phyloP scores from a whole-genome alignment of 2,113 vertebrate genomes.

The Dromaius novaehollandiae region DNA sequence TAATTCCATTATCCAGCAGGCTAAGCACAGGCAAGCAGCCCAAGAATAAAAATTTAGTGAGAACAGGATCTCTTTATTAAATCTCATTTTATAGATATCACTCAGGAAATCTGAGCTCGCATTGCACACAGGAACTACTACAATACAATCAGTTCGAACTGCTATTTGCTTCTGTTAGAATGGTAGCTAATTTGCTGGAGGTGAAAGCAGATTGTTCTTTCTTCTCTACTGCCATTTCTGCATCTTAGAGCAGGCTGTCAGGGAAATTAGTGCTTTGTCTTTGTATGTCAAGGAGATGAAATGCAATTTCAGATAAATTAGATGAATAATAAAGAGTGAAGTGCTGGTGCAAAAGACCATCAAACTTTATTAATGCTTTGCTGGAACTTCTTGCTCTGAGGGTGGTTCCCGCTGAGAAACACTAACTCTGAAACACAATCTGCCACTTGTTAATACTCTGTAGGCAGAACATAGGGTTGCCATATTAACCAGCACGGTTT shows the following conservation, averaged over 20 bases:
- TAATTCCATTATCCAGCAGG: neutral
- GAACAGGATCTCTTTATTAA: neutral
- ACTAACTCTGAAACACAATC: neutral
- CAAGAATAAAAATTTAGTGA: neutral
- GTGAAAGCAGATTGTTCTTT: neutral
- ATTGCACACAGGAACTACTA: neutral
- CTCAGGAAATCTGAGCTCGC: neutral
- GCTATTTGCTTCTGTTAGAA: neutral
- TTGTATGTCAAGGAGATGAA: slow-evolving; percentile 20
- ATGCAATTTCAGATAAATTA: slow-evolving; percentile 50
- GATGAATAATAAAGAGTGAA: slow-evolving; percentile 47
- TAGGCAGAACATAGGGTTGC: neutral
- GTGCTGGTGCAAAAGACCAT: slow-evolving; percentile 7
- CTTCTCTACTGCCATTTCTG: neutral
- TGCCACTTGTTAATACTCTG: neutral
- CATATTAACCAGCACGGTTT: neutral
- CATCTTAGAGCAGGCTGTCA: neutral
- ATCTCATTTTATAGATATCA: neutral
- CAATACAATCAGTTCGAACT: neutral
- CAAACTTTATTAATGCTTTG: neutral
- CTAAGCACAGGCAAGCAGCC: neutral
- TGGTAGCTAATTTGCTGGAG: neutral
- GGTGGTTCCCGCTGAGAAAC: neutral
- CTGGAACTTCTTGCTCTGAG: neutral
- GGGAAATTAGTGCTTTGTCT: slow-evolving; percentile 28